These are phyloP conservation scores for Rhopalosiphum maidis DNA, from an alignment of 1,140 invertebrate genomes.

Conservation along the genomic window DNA sequence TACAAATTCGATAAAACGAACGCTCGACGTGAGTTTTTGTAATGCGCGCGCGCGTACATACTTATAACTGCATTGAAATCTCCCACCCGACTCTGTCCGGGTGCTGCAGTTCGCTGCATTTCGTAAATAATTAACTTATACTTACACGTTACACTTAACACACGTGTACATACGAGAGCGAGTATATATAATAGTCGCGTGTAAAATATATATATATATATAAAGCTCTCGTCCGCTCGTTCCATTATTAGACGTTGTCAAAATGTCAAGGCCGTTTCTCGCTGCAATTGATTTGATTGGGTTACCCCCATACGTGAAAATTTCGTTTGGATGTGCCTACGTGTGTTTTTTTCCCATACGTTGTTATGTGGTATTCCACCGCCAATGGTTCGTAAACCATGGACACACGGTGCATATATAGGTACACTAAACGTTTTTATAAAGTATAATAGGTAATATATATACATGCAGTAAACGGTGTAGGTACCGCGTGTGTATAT, in stretches of 20 bases:
- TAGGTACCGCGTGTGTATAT: too few species aligned
- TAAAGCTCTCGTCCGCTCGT: neutral
- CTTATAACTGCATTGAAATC: neutral
- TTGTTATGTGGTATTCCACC: neutral
- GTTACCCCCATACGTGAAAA: neutral
- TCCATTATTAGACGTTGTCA: constrained; percentile 11
- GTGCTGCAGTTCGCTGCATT: neutral
- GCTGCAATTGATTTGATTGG: neutral
- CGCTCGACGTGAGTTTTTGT: neutral
- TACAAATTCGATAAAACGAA: constrained; percentile 6
- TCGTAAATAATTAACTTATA: constrained; percentile 6
- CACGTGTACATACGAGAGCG: neutral
- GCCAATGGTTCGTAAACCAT: neutral
- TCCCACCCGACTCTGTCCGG: neutral
- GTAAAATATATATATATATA: neutral
- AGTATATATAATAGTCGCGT: neutral
- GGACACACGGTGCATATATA: too few species aligned
- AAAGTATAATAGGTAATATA: too few species aligned
- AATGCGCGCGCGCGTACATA: neutral
- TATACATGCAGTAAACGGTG: too few species aligned
- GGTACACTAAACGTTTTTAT: too few species aligned
- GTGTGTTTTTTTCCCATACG: neutral
- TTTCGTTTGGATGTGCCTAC: neutral
- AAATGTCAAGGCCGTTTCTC: neutral
- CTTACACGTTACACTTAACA: neutral